phyloP scores from a whole-genome alignment of 2,888 invertebrate species.

The Prenolepis imparis region DNA sequence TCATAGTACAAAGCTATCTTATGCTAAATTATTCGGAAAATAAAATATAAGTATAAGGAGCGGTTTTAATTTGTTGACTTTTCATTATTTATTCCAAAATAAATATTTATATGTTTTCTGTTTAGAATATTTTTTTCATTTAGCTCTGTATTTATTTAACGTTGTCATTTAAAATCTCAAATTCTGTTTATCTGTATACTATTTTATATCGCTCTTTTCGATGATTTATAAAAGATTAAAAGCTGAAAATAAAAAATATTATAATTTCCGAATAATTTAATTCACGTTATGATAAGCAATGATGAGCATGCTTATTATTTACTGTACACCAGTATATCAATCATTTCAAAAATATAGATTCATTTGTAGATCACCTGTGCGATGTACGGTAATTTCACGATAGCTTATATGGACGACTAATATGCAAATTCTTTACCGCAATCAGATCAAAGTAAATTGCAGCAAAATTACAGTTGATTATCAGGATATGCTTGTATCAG shows the following conservation, averaged over 20 bases:
- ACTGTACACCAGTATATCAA: background rate
- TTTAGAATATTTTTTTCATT: background rate
- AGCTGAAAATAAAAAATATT: background rate
- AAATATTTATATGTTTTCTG: background rate
- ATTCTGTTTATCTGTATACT: background rate
- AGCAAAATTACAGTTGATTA: slow-evolving; percentile 25
- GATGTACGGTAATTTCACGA: slow-evolving; percentile 1
- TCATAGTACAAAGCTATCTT: background rate
- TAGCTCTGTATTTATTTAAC: background rate
- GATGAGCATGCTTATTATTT: slow-evolving; percentile 14
- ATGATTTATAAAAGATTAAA: background rate
- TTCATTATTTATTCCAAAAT: background rate
- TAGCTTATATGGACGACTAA: background rate
- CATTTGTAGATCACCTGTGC: slow-evolving; percentile 14
- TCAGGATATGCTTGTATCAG: background rate
- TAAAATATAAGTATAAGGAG: background rate
- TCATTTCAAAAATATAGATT: slow-evolving; percentile 16
- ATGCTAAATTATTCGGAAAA: slow-evolving; percentile 1
- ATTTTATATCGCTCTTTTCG: background rate
- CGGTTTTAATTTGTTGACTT: slow-evolving; percentile 14
- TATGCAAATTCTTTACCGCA: slow-evolving; percentile 57
- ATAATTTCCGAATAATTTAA: slow-evolving; percentile 23
- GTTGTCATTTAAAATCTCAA: background rate
- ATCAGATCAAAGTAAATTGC: slow-evolving; percentile 63
- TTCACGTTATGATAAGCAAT: background rate